These are phyloP conservation scores for Thinocorus orbignyianus DNA, from an alignment of 2,113 vertebrate genomes.

Conservation along the genomic window DNA sequence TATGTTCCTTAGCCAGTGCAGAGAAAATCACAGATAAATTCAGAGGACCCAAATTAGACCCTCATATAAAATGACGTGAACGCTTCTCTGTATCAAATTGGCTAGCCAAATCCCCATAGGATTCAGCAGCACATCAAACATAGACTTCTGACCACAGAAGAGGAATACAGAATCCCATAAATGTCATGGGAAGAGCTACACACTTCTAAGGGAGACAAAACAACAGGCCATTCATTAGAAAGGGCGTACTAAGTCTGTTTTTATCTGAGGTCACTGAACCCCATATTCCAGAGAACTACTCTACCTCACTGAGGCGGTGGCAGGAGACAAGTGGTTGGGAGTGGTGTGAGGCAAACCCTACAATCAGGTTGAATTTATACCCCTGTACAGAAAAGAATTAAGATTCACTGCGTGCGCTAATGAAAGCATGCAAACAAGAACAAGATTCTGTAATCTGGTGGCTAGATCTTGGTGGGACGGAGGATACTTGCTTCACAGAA, in stretches of 20 bases:
- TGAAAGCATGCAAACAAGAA: background rate
- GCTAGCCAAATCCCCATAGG: background rate
- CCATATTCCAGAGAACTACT: background rate
- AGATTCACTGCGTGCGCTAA: background rate
- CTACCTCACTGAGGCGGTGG: background rate
- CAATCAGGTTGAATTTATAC: background rate
- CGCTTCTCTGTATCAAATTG: background rate
- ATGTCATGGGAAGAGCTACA: background rate
- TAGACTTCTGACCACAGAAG: background rate
- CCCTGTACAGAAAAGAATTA: background rate
- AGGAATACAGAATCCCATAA: background rate
- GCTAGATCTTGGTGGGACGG: background rate
- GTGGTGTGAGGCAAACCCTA: background rate
- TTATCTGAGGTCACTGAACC: background rate
- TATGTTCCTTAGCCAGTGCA: background rate
- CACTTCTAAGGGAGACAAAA: background rate
- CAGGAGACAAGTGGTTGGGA: background rate
- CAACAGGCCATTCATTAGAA: background rate
- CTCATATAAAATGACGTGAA: background rate
- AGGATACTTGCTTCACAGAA: background rate
- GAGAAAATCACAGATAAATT: background rate
- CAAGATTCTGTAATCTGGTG: background rate
- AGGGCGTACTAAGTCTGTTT: background rate
- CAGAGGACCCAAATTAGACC: background rate
- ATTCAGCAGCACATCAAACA: background rate